phyloP scores from a whole-genome alignment of 2,113 vertebrate genomes.

The Leptobrachium leishanense region DNA sequence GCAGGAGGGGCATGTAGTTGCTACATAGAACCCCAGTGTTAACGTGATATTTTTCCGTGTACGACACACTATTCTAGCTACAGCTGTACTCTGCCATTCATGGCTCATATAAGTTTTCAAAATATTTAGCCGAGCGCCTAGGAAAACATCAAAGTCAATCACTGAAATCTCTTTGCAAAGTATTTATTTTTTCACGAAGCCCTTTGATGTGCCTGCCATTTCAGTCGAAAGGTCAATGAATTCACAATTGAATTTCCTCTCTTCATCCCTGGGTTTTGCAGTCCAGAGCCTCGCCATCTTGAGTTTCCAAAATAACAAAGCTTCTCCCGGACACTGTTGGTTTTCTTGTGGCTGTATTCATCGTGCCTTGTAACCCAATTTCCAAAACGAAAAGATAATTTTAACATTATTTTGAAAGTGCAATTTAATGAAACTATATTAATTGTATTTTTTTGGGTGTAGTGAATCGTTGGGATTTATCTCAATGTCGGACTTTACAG shows the following conservation, averaged over 20 bases:
- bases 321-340: constrained; percentile 3
- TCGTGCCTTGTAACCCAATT: too few relatives aligned
- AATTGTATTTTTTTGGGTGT: too few relatives aligned
- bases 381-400: too few relatives aligned
- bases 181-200: constrained; percentile 38
- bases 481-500: too few relatives aligned
- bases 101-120: constrained; percentile 33
- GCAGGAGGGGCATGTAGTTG: too few relatives aligned
- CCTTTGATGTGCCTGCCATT: constrained; percentile 33
- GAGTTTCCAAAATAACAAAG: constrained; percentile 38
- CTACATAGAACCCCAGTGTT: constrained; percentile 3
- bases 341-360: background rate
- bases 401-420: too few relatives aligned
- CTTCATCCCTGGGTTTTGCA: constrained; percentile 1
- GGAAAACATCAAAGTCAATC: constrained; percentile 36
- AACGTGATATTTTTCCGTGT: background rate
- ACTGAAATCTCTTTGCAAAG: constrained; percentile 19
- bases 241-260: constrained; percentile 43
- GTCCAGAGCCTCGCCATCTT: background rate
- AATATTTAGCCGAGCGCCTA: constrained; percentile 35
- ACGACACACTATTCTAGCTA: background rate
- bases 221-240: constrained; percentile 30
- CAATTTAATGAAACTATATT: too few relatives aligned
- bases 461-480: too few relatives aligned
- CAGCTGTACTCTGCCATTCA: constrained; percentile 5